Evolutionary conservation across 2,113 vertebrate genomes (phyloP).

Genomic region (Empidonax traillii): DNA sequence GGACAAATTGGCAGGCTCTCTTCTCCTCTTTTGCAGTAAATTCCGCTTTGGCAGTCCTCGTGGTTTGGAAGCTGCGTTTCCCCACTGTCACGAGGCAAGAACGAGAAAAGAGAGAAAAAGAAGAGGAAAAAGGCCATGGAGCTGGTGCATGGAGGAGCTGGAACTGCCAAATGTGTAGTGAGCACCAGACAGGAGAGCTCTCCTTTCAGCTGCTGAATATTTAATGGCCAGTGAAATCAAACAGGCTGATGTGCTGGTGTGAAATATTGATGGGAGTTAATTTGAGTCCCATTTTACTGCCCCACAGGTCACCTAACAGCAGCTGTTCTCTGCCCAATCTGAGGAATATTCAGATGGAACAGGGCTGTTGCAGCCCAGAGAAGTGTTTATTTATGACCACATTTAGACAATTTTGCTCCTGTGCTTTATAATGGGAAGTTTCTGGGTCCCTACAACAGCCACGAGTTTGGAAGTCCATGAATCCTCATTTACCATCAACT

Average conservation of each 20-base stretch:
- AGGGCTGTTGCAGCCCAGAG: neutral
- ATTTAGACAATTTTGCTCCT: neutral
- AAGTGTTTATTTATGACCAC: rapidly evolving
- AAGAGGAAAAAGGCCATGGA: neutral
- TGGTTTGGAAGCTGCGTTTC: rapidly evolving
- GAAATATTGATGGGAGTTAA: slow-evolving; percentile 33
- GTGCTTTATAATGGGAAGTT: neutral
- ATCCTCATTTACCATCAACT: neutral
- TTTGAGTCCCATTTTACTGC: neutral
- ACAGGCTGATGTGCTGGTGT: neutral
- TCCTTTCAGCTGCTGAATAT: slow-evolving; percentile 32
- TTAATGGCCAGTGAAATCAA: neutral
- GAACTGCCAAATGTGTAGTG: neutral
- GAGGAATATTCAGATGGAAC: rapidly evolving
- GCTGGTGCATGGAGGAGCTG: rapidly evolving
- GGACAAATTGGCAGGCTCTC: neutral
- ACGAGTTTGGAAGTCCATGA: rapidly evolving
- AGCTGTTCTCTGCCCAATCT: rapidly evolving
- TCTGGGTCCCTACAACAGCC: neutral
- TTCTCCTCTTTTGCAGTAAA: neutral
- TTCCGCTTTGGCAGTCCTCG: neutral
- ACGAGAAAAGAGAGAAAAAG: neutral
- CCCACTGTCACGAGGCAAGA: neutral
- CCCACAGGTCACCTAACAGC: neutral
- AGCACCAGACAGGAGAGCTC: neutral